phyloP scores from a whole-genome alignment of 1,140 invertebrate genomes.

The Spodoptera litura region DNA sequence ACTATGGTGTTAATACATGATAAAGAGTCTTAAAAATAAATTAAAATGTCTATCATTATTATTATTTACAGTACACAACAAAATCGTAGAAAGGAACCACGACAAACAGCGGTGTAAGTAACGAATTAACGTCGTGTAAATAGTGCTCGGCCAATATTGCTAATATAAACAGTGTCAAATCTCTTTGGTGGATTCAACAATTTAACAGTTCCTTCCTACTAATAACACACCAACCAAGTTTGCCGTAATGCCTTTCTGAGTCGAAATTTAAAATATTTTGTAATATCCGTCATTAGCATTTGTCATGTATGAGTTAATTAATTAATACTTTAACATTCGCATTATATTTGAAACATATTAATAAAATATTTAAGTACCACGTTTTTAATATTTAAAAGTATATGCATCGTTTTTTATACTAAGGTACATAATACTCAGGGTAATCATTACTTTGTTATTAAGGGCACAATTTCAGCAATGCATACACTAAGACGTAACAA shows the following conservation, averaged over 20 bases:
- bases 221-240: constrained; percentile 31
- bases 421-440: constrained; percentile 45
- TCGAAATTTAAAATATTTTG: constrained; percentile 38
- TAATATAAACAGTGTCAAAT: constrained; percentile 48
- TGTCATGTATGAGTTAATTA: constrained; percentile 46
- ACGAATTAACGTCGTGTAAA: constrained; percentile 21
- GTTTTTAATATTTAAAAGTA: constrained; percentile 41
- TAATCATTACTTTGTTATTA: constrained; percentile 42
- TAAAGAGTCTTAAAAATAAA: constrained; percentile 71
- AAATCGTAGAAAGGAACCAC: constrained; percentile 47
- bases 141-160: constrained; percentile 37
- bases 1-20: constrained; percentile 76
- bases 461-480: constrained; percentile 39
- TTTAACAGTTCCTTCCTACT: constrained; percentile 27
- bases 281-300: constrained; percentile 42
- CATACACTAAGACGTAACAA: constrained; percentile 42
- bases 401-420: constrained; percentile 39
- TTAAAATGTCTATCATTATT: constrained; percentile 58
- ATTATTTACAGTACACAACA: constrained; percentile 61
- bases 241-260: constrained; percentile 44
- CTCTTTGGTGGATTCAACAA: constrained; percentile 48
- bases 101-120: constrained; percentile 47
- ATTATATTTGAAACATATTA: constrained; percentile 42
- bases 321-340: constrained; percentile 49
- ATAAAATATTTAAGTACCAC: constrained; percentile 49